phyloP scores from a whole-genome alignment of 2,113 vertebrate species.

The Salvelinus alpinus region DNA sequence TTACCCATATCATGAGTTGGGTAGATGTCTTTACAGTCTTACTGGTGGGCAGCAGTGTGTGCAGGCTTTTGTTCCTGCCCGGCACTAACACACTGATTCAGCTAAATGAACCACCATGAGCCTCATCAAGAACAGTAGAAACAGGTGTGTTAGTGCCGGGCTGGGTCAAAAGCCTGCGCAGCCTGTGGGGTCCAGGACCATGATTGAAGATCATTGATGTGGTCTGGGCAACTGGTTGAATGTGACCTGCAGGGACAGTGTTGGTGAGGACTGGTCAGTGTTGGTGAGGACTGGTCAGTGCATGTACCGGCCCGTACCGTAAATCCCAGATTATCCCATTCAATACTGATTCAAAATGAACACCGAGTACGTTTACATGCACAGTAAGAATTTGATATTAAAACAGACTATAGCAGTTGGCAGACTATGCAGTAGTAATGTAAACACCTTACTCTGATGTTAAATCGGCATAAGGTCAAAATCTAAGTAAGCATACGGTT shows the following conservation, averaged over 20 bases:
- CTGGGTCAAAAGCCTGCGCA: too few relatives aligned
- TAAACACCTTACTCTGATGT: too few relatives aligned
- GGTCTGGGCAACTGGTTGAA: neutral
- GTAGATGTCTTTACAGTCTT: neutral
- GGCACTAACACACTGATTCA: too few relatives aligned
- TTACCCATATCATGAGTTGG: neutral
- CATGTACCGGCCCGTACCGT: neutral
- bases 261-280: neutral
- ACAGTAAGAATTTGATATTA: too few relatives aligned
- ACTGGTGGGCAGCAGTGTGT: neutral
- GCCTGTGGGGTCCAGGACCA: neutral
- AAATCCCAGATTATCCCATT: slow-evolving; percentile 5
- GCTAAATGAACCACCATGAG: too few relatives aligned
- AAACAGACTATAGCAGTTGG: neutral
- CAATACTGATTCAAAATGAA: slow-evolving; percentile 31
- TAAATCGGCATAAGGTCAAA: too few relatives aligned
- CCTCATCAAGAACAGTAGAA: too few relatives aligned
- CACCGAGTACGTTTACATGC: neutral
- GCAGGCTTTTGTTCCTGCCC: too few relatives aligned
- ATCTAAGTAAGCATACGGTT: too few relatives aligned
- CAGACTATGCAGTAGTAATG: too few relatives aligned
- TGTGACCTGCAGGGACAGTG: neutral
- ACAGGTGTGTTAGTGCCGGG: too few relatives aligned
- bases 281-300: neutral
- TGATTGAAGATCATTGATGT: neutral